Base-by-base conservation (phyloP, 2,113 vertebrate species). In the Antigone vipio region DNA sequence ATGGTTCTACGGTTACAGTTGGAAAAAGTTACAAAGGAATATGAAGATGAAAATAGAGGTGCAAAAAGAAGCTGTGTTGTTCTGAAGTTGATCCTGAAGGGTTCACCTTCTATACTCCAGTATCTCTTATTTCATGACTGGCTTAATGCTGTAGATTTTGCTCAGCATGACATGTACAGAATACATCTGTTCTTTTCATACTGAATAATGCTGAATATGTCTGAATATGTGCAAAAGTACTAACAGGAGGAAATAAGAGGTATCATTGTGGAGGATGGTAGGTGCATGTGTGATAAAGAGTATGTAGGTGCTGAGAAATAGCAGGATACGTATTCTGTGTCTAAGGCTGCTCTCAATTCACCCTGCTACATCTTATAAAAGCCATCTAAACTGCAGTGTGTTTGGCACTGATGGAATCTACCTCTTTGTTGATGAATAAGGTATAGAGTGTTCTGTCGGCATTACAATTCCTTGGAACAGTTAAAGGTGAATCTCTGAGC, bases 401-500 rank as follows among this genome's bases (percentile, higher is more conserved):
- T 93, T 93, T 94, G 92, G 83, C 85, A 92, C 71, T 91, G 96
- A 94, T 95, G 94, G 75, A 84, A 87, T 90, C 82, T 92, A 80
- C 38, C 45, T 89, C 94, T 92, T 79, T 94, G 96, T 92, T 94
- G 94, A 85, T 92, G 85, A 96, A 78, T 83, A 60, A 6, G 0
- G 49, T 88, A 45, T 85, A 42, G 95, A 96, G 38, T 58, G 80
- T 96, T 96, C 62, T 77, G 59, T 80, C 12, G 2, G 92, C 83
- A n/a, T 88, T 95, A 92, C 80, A 94, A 49, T 95, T 85, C 91
- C 91, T 89, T 83, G 88, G 92, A 98, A 93, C 92, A 89, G 89
- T 78, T 76, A 74, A 76, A 83, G 80, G 88, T 92, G 96, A 97
- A 96, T 97, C 95, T 94, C 84, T 73, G 89, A 97, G 96, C 97